These are phyloP conservation scores for human (Homo sapiens) DNA, from an alignment of 2,113 vertebrate species.

Conservation along the genomic window GRCh38 chr15:80058001-80058500, in stretches of 20 bases:
- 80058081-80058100: neutral
- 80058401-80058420: neutral
- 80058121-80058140: neutral
- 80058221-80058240: neutral
- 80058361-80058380: neutral
- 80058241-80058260: neutral
- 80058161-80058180: neutral
- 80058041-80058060: neutral
- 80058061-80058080: neutral
- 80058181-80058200: neutral
- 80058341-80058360: neutral
- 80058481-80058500: neutral
- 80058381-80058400: neutral
- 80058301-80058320: neutral
- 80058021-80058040: neutral
- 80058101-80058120: neutral
- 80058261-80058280: neutral
- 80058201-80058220: neutral
- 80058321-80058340: neutral
- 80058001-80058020: neutral
- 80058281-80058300: neutral
- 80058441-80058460: neutral
- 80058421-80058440: neutral
- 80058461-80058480: neutral
- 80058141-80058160: neutral